Conservation (phyloP, 2,113 vertebrate genomes). For the Myrmecophaga tridactyla region DNA sequence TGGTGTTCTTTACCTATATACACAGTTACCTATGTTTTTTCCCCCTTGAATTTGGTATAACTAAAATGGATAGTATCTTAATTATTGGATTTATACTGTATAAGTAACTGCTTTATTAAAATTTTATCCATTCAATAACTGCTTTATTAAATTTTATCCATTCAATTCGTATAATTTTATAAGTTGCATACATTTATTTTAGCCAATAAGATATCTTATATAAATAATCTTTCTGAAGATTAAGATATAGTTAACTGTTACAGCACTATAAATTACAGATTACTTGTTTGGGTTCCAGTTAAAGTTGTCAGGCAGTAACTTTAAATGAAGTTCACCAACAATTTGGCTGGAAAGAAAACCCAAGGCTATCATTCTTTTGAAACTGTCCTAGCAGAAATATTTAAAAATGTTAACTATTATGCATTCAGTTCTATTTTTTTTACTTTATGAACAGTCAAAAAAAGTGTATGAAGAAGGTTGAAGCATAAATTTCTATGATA, state of each 20-base stretch:
- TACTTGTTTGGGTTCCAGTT: background rate
- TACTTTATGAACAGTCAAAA: background rate
- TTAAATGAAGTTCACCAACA: slow-evolving; percentile 30
- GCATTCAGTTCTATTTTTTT: slow-evolving; percentile 17
- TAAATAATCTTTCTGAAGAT: slow-evolving; percentile 30
- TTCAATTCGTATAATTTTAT: slow-evolving; percentile 17
- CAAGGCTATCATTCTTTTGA: background rate
- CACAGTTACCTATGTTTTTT: background rate
- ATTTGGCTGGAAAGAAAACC: background rate
- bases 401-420: slow-evolving; percentile 35
- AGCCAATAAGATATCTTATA: background rate
- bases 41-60: background rate
- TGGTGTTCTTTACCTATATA: slow-evolving; percentile 6
- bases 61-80: background rate
- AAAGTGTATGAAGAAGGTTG: background rate
- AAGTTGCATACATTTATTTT: slow-evolving; percentile 35
- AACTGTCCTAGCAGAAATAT: background rate
- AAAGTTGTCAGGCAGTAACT: background rate
- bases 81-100: background rate
- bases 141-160: background rate
- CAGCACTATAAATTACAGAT: background rate
- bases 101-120: slow-evolving; percentile 12
- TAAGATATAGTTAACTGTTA: slow-evolving; percentile 19
- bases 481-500: background rate
- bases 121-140: background rate